Conservation (phyloP, 2,797 vertebrate species). For the Chaetodon trifasciatus region DNA sequence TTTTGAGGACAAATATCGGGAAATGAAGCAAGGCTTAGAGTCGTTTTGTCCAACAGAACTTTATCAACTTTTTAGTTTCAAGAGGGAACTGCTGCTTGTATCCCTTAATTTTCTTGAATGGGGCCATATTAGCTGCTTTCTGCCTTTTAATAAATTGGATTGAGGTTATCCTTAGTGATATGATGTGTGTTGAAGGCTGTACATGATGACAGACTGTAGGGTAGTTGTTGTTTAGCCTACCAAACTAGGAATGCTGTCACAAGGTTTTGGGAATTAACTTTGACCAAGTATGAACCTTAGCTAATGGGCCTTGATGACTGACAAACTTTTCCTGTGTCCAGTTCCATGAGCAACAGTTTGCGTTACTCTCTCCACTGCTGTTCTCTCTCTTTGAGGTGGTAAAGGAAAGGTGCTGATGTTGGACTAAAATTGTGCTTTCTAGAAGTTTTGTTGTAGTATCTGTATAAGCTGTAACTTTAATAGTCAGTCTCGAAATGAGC, state of each 20-base stretch:
- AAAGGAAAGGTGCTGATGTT: neutral
- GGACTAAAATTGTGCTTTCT: neutral
- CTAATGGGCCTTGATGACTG: neutral
- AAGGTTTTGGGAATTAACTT: neutral
- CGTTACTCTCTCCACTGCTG: neutral
- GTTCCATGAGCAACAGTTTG: slow-evolving; percentile 1
- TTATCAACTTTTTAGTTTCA: slow-evolving; percentile 42
- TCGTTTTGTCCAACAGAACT: slow-evolving; percentile 28
- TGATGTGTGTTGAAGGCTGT: neutral
- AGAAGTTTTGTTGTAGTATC: neutral
- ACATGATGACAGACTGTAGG: neutral
- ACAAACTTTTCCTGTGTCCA: neutral
- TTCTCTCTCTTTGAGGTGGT: neutral
- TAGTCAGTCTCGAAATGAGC: neutral
- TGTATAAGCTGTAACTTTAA: neutral
- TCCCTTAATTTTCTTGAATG: slow-evolving; percentile 27
- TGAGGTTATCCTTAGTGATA: slow-evolving; percentile 6
- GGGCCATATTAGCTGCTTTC: slow-evolving; percentile 10
- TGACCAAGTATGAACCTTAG: neutral
- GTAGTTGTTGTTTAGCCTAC: neutral
- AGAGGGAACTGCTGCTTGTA: slow-evolving; percentile 14
- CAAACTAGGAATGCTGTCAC: neutral
- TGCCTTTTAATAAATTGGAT: slow-evolving; percentile 18
- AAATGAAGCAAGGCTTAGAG: slow-evolving; percentile 30
- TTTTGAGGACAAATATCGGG: slow-evolving; percentile 55